Conservation (phyloP, 1,140 invertebrate genomes). For the Patella vulgata region DNA sequence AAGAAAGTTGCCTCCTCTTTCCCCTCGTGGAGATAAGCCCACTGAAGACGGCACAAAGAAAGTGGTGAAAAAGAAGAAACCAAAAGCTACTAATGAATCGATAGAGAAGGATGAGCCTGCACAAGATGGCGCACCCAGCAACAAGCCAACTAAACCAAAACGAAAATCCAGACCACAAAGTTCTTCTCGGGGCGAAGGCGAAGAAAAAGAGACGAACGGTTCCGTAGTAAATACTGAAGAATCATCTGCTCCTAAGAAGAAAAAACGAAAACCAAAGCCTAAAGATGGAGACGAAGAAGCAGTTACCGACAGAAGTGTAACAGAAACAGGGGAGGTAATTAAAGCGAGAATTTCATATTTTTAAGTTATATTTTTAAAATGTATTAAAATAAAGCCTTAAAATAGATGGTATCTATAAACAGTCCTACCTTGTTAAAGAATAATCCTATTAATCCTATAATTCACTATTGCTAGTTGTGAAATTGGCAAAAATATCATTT, state of each 20-base stretch:
- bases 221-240: not conserved
- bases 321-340: not conserved
- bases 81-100: constrained; percentile 13
- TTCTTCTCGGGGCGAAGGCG: not conserved
- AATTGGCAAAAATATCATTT: too few relatives aligned
- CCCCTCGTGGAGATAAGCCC: constrained; percentile 7
- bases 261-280: constrained; percentile 33
- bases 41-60: constrained; percentile 31
- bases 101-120: constrained; percentile 25
- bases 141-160: constrained; percentile 26
- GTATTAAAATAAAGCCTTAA: too few relatives aligned
- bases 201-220: constrained; percentile 2
- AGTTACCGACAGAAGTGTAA: constrained; percentile 3
- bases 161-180: constrained; percentile 22
- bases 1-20: constrained; percentile 34
- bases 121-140: constrained; percentile 26
- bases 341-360: too few relatives aligned
- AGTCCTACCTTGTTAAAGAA: too few relatives aligned
- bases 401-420: too few relatives aligned
- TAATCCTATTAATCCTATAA: too few relatives aligned
- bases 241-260: constrained; percentile 30
- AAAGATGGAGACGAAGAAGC: constrained; percentile 29
- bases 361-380: too few relatives aligned
- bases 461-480: too few relatives aligned
- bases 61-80: constrained; percentile 41